Evolutionary conservation across 1,140 invertebrate species (phyloP).

Genomic region (Frieseomelitta varia): DNA sequence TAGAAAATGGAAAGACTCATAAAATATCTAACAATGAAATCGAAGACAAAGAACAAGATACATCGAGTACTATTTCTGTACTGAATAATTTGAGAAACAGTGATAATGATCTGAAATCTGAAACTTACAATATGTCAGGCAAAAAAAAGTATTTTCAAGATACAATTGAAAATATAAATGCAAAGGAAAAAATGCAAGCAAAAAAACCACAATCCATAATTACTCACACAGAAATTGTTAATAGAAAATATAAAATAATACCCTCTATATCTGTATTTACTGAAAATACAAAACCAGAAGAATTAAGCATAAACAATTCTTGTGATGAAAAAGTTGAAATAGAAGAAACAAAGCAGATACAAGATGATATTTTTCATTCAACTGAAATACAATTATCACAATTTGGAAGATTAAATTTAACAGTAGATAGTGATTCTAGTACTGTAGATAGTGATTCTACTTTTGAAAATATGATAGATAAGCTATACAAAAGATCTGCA

Average conservation of each 20-base stretch:
- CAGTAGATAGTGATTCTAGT: slow-evolving; percentile 21
- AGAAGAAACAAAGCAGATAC: background rate
- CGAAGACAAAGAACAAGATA: background rate
- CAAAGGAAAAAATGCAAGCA: background rate
- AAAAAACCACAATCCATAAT: slow-evolving; percentile 24
- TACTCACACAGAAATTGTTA: slow-evolving; percentile 26
- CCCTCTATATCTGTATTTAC: no score
- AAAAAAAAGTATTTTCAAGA: background rate
- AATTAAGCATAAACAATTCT: background rate
- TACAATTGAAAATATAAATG: background rate
- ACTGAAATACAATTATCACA: slow-evolving; percentile 14
- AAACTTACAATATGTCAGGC: background rate
- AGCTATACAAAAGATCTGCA: slow-evolving; percentile 9
- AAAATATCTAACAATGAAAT: background rate
- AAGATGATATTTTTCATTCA: background rate
- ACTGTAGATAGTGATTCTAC: background rate
- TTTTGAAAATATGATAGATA: slow-evolving; percentile 19
- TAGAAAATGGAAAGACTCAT: background rate
- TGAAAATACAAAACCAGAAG: background rate
- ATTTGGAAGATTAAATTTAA: slow-evolving; percentile 39
- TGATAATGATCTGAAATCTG: background rate
- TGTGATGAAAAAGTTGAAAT: background rate
- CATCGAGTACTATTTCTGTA: background rate
- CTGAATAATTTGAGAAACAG: background rate
- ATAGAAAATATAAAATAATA: slow-evolving; percentile 31